Evolutionary conservation across 1,140 invertebrate species (phyloP), one percentile per base, ranked within the genome.

Genomic region (Leptestheria dahalacensis): DNA sequence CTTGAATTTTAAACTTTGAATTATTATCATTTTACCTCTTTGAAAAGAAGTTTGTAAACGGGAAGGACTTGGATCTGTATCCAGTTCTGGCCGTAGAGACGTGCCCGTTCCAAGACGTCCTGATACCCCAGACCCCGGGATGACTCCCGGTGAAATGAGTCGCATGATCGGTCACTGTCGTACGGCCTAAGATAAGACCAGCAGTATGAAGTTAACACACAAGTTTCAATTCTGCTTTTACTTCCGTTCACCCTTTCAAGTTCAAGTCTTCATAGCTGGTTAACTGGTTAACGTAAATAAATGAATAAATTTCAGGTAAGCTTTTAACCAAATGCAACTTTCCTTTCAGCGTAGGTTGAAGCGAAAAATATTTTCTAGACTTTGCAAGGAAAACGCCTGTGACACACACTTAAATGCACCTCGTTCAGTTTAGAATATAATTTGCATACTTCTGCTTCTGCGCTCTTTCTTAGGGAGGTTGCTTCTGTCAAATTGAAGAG

Each of bases 31-130:
- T 54, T 11, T 49, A 28, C 47, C 51, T 49, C 33, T 49, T 61
- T 61, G 12, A 29, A 11, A 15, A 28, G 28, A 26, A 49, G 26
- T 15, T 20, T 20, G 18, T 47, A 63, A n/a, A 70, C 54, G 2
- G 69, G 67, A 29, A 64, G 55, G 6, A 70, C 67, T 49, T 67
- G 64, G n/a, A 70, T 61, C n/a, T 62, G 55, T 15, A 70, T 70
- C 3, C 65, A 65, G 64, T 70, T 70, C 11, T 54, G 21, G 2
- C 69, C 69, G 41, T 64, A 70, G 24, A 66, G 29, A 21, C 60
- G 51, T 4, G 63, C 48, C 21, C 62, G 58, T 24, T 64, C 56
- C n/a, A 53, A 20, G 6, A 64, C 65, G 12, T 68, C 62, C 11
- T 52, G 47, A 21, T 57, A 41, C 26, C 55, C 21, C 3, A 69